Evolutionary conservation across 30 jellyfish, hydroid and myxozoan species (phyloP), one percentile per base, ranked within the genome.

Genomic region (Cassiopea andromeda): DNA sequence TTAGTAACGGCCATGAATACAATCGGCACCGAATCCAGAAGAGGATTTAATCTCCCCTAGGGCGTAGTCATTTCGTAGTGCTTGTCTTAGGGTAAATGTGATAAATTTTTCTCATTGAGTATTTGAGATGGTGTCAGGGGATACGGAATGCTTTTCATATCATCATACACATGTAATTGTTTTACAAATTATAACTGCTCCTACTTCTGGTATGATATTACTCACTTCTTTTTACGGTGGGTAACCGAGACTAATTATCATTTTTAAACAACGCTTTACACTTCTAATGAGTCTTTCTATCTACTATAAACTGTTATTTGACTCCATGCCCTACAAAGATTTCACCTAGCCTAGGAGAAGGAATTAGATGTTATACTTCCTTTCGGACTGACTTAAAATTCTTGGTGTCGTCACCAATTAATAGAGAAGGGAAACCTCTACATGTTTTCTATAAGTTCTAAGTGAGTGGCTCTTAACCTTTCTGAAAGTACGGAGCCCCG

Each of bases 121-220:
- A 84, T 44, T 54, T 84, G 92, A 13, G 92, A 84, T 44, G 87
- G 87, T 17, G 87, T 84, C 18, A 84, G 77, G 14, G 89, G 78
- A 44, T 80, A 80, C 58, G 77, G 18, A 9, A 58, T 44, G 3
- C 89, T 78, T 13, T 80, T 78, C 46, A 8, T 18, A 59, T 80
- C 89, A 15, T 60, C 78, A 48, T 49, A 80, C 45, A 82, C 48
- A 60, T 15, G 91, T 82, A 9, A 82, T 10, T 16, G 91, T 85
- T 5, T 71, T 17, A 43, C 72, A 61, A 67, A 60, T 82, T 15
- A 82, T 82, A 67, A 82, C 57, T 13, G 70, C 69, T 67, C 66
- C 91, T 1, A 82, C 84, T 82, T 82, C 91, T 45, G 75, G 16
- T 80, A 60, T 9, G 27, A 48, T 80, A n/a, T 81, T 80, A 60